phyloP scores from a whole-genome alignment of 2,888 invertebrate genomes.

The Acanthococcus lagerstroemiae region DNA sequence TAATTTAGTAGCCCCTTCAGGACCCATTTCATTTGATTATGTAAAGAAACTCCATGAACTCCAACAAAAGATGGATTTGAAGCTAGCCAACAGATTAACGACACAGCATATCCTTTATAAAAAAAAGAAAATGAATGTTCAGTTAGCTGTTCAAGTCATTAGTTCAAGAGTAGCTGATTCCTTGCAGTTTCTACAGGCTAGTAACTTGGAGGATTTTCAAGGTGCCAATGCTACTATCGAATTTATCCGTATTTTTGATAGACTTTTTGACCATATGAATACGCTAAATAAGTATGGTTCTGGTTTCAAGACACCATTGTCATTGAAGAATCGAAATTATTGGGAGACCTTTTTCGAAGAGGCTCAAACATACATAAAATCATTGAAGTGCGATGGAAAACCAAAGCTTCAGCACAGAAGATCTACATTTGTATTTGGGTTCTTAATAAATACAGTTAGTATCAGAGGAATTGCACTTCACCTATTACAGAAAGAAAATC shows the following conservation, averaged over 20 bases:
- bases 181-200: constrained; percentile 32
- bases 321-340: constrained; percentile 31
- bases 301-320: constrained; percentile 36
- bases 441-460: constrained; percentile 32
- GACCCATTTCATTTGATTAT: neutral
- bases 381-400: constrained; percentile 15
- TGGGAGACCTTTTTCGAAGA: constrained; percentile 30
- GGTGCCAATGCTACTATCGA: constrained; percentile 34
- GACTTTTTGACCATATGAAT: constrained; percentile 33
- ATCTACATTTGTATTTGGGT: constrained; percentile 35
- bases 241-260: constrained; percentile 36
- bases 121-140: constrained; percentile 30
- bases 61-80: constrained; percentile 14
- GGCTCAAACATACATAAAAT: constrained; percentile 21
- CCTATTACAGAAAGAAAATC: constrained; percentile 26
- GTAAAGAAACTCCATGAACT: constrained; percentile 8
- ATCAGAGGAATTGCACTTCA: constrained; percentile 29
- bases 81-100: constrained; percentile 19
- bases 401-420: constrained; percentile 14
- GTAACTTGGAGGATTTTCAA: constrained; percentile 22
- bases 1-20: neutral
- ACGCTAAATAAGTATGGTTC: constrained; percentile 35
- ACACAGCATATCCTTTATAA: constrained; percentile 20
- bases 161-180: constrained; percentile 37
- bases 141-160: constrained; percentile 36